phyloP scores from a whole-genome alignment of 2,888 invertebrate genomes.

The Shargacucullia verbasci region DNA sequence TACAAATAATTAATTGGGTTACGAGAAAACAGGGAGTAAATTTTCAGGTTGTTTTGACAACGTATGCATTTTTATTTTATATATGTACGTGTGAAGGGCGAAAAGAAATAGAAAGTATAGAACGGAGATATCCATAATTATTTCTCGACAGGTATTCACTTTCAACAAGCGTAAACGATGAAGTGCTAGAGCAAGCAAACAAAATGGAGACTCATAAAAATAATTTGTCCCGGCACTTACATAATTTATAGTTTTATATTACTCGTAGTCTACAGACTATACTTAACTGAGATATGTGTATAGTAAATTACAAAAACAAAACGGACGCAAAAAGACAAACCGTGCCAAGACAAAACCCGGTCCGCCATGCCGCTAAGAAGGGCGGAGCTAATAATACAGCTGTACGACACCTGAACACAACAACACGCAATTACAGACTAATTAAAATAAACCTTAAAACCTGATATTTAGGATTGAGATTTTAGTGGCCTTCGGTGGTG shows the following conservation, averaged over 20 bases:
- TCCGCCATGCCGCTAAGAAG: conserved; percentile 84
- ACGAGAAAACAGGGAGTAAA: too few species aligned
- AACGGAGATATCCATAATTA: too few species aligned
- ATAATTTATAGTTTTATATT: conserved; percentile 11
- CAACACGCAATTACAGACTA: conserved; percentile 51
- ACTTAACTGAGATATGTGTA: conserved; percentile 38
- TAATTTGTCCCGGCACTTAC: conserved; percentile 3
- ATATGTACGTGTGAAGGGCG: too few species aligned
- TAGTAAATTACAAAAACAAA: conserved; percentile 62
- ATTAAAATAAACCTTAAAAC: conserved; percentile 67
- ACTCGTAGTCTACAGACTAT: conserved; percentile 15
- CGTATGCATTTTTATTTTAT: not conserved
- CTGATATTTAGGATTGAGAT: conserved; percentile 66
- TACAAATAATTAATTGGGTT: not conserved
- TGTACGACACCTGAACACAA: conserved; percentile 53
- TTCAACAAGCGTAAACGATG: too few species aligned
- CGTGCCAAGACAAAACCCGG: conserved; percentile 67
- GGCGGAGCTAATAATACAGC: conserved; percentile 84
- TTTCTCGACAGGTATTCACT: too few species aligned
- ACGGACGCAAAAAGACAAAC: conserved; percentile 77
- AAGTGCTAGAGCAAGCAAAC: not conserved
- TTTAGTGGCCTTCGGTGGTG: conserved; percentile 62
- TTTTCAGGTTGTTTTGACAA: too few species aligned
- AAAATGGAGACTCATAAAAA: conserved; percentile 8
- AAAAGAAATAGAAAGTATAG: too few species aligned